A percentile compares a stretch with the other conserved stretches of the same genome.
Evolutionary conservation across 2,113 vertebrate species (phyloP).

Genomic region (Antennarius striatus): DNA sequence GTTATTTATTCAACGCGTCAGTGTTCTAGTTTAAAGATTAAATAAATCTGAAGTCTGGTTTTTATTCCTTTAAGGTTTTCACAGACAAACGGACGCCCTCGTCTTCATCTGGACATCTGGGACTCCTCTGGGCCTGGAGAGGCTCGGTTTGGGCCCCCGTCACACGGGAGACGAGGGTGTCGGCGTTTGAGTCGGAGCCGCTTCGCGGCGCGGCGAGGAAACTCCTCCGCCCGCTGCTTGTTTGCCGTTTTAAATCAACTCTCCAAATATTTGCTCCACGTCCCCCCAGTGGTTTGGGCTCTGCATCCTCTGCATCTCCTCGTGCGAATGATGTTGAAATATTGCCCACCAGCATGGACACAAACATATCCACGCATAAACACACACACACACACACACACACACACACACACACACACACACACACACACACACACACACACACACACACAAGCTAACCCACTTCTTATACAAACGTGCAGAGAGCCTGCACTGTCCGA

Average conservation of each 20-base stretch:
- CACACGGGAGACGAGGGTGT: slow-evolving; percentile 53
- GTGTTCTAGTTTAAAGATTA: too few relatives aligned
- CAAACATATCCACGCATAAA: slow-evolving; percentile 19
- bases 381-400: slow-evolving; percentile 25
- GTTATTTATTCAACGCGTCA: too few relatives aligned
- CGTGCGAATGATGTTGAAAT: slow-evolving; percentile 46
- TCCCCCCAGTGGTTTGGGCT: slow-evolving; percentile 53
- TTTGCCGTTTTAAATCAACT: slow-evolving; percentile 66
- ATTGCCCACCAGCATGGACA: slow-evolving; percentile 47
- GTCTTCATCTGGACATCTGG: too few relatives aligned
- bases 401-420: slow-evolving; percentile 49
- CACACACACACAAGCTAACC: slow-evolving; percentile 47
- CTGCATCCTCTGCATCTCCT: slow-evolving; percentile 66
- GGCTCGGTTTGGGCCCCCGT: slow-evolving; percentile 45
- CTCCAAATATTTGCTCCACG: slow-evolving; percentile 74
- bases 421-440: slow-evolving; percentile 27
- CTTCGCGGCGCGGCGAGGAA: slow-evolving; percentile 60
- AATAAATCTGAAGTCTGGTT: too few relatives aligned
- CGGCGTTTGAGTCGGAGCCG: slow-evolving; percentile 32
- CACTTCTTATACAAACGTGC: slow-evolving; percentile 40
- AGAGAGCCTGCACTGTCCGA: slow-evolving; percentile 14
- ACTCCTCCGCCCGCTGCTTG: slow-evolving; percentile 59
- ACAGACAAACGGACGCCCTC: too few relatives aligned
- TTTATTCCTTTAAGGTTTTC: too few relatives aligned
- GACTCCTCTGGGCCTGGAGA: slow-evolving; percentile 5